Base-by-base conservation (phyloP, 2,113 vertebrate genomes). In the Larimichthys crocea region DNA sequence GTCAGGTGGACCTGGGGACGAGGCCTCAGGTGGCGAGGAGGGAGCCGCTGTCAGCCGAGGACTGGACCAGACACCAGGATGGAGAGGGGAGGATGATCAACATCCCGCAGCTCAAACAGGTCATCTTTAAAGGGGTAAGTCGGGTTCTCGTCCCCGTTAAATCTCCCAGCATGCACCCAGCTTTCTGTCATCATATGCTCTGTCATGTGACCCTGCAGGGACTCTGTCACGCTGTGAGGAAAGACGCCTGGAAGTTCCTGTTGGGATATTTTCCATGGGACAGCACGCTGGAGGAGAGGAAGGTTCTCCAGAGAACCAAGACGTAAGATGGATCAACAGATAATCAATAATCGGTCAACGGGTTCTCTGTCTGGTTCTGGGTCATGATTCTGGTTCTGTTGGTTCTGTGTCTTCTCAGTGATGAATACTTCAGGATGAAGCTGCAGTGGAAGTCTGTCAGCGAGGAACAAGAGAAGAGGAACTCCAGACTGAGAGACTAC, bases 391-490 rank as follows among this genome's bases (percentile, higher is more conserved):
- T 31, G 31, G 31, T 31, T 31, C 31, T 31, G 3, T 5, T 31
- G 42, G 42, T 44, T 44, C 11, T 44, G 42, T 44, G 42, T 44
- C 2, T 31, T 44, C 10, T 11, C 42, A 99, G 98, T 15, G 98
- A 99, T 19, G 98, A 99, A 68, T 99, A 99, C 95, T 99, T 99
- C 93, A 96, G 96, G 91, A 99, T 99, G 98, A 99, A 99, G 90
- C 95, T 99, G 29, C 98, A 99, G 92, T 99, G 98, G 98, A 99
- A 99, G 69, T 99, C 98, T 1, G 94, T 99, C 63, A 99, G 97
- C 0, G 96, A 98, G 86, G 97, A 99, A 62, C 98, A 98, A 89
- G 98, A 99, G 92, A 97, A 95, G 85, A 96, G 98, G 85, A 99
- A 99, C 93, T 97, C 96, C 63, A 95, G 96, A 76, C 91, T 99